Base-by-base conservation (phyloP, 2,888 invertebrate species). In the Oscheius sp. region DNA sequence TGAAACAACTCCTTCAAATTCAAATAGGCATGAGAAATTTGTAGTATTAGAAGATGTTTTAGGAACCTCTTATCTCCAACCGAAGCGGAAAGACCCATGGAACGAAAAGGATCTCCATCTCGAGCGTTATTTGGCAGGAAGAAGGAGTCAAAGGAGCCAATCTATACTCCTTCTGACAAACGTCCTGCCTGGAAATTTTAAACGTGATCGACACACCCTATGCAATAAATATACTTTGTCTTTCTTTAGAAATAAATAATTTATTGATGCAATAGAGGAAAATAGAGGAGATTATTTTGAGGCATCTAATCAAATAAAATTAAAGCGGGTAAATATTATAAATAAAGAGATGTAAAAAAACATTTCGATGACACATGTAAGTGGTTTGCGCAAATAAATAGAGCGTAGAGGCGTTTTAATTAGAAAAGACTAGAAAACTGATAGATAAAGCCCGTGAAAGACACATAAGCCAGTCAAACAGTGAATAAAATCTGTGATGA, bases 171-270 rank as follows among this genome's bases (percentile, higher is more conserved):
- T 47, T 47, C 47, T 44, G 50, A 62, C 47, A 62, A 62, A 30
- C 62, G 82, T 56, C 84, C 84, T 8, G 84, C 84, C 9, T 84
- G 84, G 84, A 82, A 82, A 68, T 81, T 83, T 50, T 84, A 68
- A 80, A 14, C 30, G 6, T 36, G 36, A 36, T 36, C 36, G 36
- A 36, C 14, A 8, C 8, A 36, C 14, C 14, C 14, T 36, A 36
- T 36, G 36, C 36, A 36, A 36, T 36, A 36, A 36, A 36, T 9
- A 36, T 36, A 36, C 14, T 36, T 36, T 36, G 36, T 36, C 8
- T 36, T 36, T 14, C 14, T 36, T 9, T 36, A 36, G 24, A 47
- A 47, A 47, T 47, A 47, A 47, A 47, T 47, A 47, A 47, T 47
- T 47, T 47, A 47, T 47, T 47, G 14, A 36, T 20, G 33, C 33